Evolutionary conservation across 2,113 vertebrate genomes (phyloP).

Genomic region (Trematocara marginatum): DNA sequence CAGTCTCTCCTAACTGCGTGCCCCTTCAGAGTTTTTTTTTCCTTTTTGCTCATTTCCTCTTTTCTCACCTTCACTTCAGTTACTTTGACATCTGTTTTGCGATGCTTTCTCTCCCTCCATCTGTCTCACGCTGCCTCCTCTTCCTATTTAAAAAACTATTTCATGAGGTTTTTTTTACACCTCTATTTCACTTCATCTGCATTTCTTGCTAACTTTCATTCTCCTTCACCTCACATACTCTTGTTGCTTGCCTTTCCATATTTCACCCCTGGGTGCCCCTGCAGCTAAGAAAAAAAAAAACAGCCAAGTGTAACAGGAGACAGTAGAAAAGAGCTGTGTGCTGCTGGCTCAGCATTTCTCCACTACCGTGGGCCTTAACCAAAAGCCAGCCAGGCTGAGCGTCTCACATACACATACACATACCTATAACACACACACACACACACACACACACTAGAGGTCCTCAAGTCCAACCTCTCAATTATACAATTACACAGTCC

Average conservation of each 20-base stretch:
- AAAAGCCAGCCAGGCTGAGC: conserved; percentile 34
- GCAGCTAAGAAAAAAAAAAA: conserved; percentile 47
- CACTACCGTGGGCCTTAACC: conserved; percentile 36
- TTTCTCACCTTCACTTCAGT: neutral
- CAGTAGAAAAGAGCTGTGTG: conserved; percentile 50
- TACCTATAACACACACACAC: neutral
- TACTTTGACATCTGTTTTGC: neutral
- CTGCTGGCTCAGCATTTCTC: conserved; percentile 66
- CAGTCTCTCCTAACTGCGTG: neutral
- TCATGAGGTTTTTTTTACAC: neutral
- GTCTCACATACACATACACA: neutral
- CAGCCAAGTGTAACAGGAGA: conserved; percentile 61
- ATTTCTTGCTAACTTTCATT: neutral
- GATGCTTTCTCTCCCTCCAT: neutral
- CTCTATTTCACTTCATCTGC: neutral
- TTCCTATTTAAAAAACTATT: neutral
- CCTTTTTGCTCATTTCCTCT: neutral
- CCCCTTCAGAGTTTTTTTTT: neutral
- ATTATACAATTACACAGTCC: conserved; percentile 71
- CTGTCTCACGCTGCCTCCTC: neutral
- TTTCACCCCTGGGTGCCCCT: conserved; percentile 62
- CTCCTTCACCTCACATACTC: conserved; percentile 31
- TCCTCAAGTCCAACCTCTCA: conserved; percentile 61
- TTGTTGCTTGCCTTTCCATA: conserved; percentile 52
- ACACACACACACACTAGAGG: conserved; percentile 8